Percentiles rank a stretch among this genome's conserved stretches.
Conservation (phyloP, 2,113 vertebrate species). For the Mus spicilegus region DNA sequence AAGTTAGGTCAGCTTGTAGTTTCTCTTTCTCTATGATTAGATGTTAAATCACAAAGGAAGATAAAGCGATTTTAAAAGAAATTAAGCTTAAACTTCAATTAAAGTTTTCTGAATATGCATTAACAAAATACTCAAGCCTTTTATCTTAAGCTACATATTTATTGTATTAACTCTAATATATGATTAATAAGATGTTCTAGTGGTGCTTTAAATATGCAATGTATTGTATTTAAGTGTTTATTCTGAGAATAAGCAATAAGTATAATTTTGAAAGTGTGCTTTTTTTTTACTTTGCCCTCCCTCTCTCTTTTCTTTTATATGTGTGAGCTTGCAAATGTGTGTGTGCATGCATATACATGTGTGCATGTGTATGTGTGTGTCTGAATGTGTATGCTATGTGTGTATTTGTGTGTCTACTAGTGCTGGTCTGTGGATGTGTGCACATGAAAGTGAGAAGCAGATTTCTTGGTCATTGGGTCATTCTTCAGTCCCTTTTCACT, state of each 20-base stretch:
- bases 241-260: not conserved
- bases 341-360: too few species aligned
- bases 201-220: not conserved
- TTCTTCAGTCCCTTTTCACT: not conserved
- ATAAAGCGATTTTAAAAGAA: constrained; percentile 54
- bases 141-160: constrained; percentile 17
- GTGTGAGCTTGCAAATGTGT: too few species aligned
- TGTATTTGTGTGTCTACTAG: not conserved
- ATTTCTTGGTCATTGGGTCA: not conserved
- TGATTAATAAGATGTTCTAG: not conserved
- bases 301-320: not conserved
- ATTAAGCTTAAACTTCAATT: constrained; percentile 32
- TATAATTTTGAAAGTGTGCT: not conserved
- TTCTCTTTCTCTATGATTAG: not conserved
- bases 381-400: not conserved
- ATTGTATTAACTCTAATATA: constrained; percentile 5
- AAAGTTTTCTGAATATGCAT: constrained; percentile 29
- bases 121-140: constrained; percentile 3
- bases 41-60: constrained; percentile 31
- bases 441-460: not conserved
- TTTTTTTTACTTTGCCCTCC: too few species aligned
- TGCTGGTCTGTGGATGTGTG: not conserved
- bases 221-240: not conserved
- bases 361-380: not conserved
- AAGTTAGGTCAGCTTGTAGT: not conserved